These are phyloP conservation scores for Hydraecia micacea DNA, from an alignment of 2,888 invertebrate species.

Conservation along the genomic window DNA sequence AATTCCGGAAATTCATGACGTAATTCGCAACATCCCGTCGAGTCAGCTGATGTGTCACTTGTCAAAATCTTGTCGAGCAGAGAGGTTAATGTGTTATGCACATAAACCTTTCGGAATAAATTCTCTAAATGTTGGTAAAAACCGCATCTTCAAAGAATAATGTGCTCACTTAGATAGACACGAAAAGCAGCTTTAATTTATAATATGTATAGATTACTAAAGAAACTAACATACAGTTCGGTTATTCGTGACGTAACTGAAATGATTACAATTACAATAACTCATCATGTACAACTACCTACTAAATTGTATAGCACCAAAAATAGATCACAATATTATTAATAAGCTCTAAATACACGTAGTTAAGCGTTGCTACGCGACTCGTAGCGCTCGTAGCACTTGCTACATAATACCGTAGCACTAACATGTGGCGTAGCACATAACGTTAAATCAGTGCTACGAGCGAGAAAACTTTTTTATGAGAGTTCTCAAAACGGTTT, in stretches of 20 bases:
- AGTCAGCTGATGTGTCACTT: too few relatives aligned
- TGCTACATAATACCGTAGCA: constrained; percentile 50
- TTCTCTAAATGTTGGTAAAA: background rate
- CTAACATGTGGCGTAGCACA: constrained; percentile 37
- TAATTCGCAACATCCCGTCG: too few relatives aligned
- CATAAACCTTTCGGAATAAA: background rate
- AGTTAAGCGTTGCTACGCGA: constrained; percentile 14
- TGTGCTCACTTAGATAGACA: background rate
- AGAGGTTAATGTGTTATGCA: background rate
- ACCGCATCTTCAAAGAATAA: background rate
- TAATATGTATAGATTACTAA: background rate
- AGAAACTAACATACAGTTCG: background rate
- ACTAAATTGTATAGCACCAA: background rate
- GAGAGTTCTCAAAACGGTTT: constrained; percentile 26
- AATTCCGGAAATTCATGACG: too few relatives aligned
- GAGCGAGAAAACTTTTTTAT: constrained; percentile 44
- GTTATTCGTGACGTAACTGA: background rate
- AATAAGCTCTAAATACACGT: constrained; percentile 7
- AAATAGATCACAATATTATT: constrained; percentile 13
- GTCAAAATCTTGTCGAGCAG: too few relatives aligned
- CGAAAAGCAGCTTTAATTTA: background rate
- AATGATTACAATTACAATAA: background rate
- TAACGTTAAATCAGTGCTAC: constrained; percentile 48
- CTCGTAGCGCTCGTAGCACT: constrained; percentile 33
- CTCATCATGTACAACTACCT: background rate